These are phyloP conservation scores for Cephalotes varians DNA, from an alignment of 2,888 invertebrate species.

Conservation along the genomic window DNA sequence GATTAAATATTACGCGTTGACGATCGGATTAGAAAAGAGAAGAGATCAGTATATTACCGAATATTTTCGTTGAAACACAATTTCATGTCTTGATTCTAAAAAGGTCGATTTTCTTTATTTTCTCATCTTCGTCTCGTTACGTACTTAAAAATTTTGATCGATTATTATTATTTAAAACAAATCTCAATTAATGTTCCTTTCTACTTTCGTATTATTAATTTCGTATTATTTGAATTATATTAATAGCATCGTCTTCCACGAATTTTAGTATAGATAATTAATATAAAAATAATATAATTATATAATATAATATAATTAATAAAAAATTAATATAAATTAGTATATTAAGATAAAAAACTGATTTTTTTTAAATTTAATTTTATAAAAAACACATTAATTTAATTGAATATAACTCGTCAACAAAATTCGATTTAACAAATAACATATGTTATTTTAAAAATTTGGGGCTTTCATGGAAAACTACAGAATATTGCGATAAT, in stretches of 20 bases:
- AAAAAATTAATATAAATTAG: background rate
- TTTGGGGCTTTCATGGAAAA: background rate
- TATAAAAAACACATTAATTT: conserved; percentile 1
- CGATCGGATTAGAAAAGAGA: too few species aligned
- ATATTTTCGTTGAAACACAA: background rate
- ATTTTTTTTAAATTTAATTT: background rate
- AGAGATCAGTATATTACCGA: background rate
- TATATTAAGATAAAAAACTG: too few species aligned
- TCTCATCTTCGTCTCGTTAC: background rate
- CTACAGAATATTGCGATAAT: background rate
- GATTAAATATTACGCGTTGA: background rate
- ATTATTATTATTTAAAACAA: background rate
- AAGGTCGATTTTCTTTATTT: background rate
- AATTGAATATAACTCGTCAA: background rate
- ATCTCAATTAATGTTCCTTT: background rate
- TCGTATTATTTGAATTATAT: background rate
- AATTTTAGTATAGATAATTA: background rate
- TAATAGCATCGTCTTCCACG: background rate
- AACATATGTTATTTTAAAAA: background rate
- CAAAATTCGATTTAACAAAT: background rate
- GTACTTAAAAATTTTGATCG: background rate
- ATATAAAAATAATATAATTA: background rate
- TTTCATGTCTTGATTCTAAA: background rate
- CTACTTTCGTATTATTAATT: background rate
- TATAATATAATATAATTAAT: too few species aligned